Percentiles rank a stretch among this genome's conserved stretches.
These are phyloP conservation scores for Phasianus colchicus DNA, from an alignment of 2,113 vertebrate genomes.

Conservation along the genomic window DNA sequence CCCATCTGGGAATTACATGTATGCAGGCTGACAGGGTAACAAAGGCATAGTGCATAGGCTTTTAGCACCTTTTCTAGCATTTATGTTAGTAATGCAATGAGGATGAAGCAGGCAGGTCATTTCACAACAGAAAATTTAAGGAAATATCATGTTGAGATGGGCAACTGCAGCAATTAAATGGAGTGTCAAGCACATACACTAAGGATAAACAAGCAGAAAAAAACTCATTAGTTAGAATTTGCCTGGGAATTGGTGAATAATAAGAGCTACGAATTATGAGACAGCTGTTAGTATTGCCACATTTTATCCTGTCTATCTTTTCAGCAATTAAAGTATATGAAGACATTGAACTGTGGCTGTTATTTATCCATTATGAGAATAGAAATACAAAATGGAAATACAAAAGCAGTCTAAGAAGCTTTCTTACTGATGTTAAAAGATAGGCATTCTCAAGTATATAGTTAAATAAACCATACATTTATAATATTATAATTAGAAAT, in stretches of 20 bases:
- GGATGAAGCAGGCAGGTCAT: not conserved
- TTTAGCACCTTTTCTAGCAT: not conserved
- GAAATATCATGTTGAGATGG: not conserved
- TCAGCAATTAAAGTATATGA: not conserved
- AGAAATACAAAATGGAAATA: not conserved
- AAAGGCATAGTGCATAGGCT: not conserved
- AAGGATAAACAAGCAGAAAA: conserved; percentile 40
- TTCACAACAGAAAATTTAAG: not conserved
- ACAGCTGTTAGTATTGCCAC: not conserved
- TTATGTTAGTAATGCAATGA: not conserved
- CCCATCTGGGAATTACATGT: conserved; percentile 16
- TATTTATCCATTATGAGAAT: not conserved
- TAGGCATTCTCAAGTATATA: not conserved
- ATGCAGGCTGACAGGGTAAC: not conserved
- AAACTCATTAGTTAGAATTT: conserved; percentile 43
- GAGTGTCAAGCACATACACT: conserved; percentile 11
- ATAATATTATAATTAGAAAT: not conserved
- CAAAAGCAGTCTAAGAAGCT: not conserved
- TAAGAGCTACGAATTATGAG: conserved; percentile 18
- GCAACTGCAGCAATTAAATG: conserved; percentile 31
- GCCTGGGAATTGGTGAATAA: conserved; percentile 26
- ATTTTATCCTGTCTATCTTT: conserved; percentile 16
- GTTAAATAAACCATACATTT: not conserved
- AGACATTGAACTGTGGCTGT: not conserved
- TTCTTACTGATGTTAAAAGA: not conserved